Percentiles rank a stretch among this genome's conserved stretches.
These are phyloP conservation scores for Anoplopoma fimbria DNA, from an alignment of 2,113 vertebrate genomes.

Conservation along the genomic window DNA sequence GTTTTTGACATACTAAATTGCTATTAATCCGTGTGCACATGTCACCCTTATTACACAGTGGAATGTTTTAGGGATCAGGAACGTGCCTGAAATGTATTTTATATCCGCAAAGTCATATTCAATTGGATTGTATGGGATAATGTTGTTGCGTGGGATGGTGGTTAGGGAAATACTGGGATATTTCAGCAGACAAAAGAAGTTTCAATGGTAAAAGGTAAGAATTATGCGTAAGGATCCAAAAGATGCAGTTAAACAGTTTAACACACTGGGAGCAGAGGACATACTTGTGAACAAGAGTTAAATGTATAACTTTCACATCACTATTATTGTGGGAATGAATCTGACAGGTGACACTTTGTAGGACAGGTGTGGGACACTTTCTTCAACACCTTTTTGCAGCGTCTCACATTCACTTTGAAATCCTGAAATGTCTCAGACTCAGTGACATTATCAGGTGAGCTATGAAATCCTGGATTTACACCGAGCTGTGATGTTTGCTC, in stretches of 20 bases:
- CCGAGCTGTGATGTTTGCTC: neutral
- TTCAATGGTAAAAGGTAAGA: neutral
- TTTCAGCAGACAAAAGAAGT: neutral
- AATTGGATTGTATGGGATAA: too few relatives aligned
- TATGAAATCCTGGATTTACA: neutral
- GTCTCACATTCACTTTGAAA: neutral
- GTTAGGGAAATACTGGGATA: neutral
- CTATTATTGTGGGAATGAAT: neutral
- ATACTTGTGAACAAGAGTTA: neutral
- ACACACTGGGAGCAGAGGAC: neutral
- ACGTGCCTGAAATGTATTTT: neutral
- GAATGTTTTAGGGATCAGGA: neutral
- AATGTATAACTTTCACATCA: neutral
- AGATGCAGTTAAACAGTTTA: neutral
- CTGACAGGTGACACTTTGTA: neutral
- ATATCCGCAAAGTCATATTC: neutral
- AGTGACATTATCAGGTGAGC: slow-evolving; percentile 7
- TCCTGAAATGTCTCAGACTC: neutral
- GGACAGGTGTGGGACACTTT: neutral
- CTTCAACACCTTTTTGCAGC: neutral
- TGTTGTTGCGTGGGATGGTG: neutral
- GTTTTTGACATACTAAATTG: neutral
- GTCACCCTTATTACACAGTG: neutral
- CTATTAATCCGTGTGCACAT: neutral
- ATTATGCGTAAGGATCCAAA: neutral